Percentiles rank a stretch among this genome's conserved stretches.
These are phyloP conservation scores for Puffinus mauretanicus DNA, from an alignment of 2,113 vertebrate genomes.

Conservation along the genomic window DNA sequence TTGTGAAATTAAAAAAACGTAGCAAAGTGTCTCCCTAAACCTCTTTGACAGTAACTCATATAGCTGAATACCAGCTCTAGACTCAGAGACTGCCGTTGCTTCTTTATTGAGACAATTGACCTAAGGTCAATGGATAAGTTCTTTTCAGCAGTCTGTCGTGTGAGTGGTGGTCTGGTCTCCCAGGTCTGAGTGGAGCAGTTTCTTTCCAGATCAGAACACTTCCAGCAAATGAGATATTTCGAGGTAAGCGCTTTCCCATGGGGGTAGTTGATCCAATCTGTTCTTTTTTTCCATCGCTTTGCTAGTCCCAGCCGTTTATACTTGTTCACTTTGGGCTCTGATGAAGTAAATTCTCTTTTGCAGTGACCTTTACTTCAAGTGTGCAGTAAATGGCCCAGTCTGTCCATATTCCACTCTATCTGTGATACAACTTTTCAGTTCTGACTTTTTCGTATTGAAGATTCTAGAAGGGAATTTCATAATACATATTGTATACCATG, in stretches of 20 bases:
- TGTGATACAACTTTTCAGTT: neutral
- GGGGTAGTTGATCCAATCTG: neutral
- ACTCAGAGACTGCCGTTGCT: neutral
- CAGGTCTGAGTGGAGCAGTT: neutral
- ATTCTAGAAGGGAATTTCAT: neutral
- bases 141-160: neutral
- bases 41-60: neutral
- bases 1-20: neutral
- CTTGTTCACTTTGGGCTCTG: neutral
- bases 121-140: neutral
- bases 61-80: neutral
- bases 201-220: neutral
- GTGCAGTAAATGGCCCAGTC: neutral
- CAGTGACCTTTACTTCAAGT: neutral
- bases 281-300: neutral
- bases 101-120: neutral
- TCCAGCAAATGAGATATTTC: slow-evolving; percentile 1
- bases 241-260: neutral
- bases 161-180: neutral
- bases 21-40: neutral
- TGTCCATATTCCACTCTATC: neutral
- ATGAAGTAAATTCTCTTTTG: neutral
- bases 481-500: neutral
- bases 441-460: neutral
- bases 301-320: neutral